Conservation (phyloP, 2,888 invertebrate genomes). For the Teleiodes luculella region DNA sequence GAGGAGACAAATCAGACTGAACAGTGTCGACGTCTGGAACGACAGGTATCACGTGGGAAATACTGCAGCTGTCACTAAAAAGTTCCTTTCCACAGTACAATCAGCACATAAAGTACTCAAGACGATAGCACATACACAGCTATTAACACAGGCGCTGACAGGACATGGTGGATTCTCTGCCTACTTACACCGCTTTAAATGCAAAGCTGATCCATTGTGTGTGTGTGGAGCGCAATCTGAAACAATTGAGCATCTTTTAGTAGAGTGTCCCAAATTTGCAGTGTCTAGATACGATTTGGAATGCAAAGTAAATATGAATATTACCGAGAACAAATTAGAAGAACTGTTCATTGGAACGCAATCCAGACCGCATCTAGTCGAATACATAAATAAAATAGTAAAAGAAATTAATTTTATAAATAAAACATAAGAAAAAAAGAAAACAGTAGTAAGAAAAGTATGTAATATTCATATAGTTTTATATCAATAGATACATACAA, state of each 20-base stretch:
- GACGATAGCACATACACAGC: too few relatives aligned
- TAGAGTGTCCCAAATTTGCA: neutral
- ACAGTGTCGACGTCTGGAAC: constrained; percentile 8
- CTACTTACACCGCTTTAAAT: neutral
- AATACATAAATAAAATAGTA: too few relatives aligned
- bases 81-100: neutral
- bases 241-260: neutral
- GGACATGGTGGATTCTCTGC: constrained; percentile 15
- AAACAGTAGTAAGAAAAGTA: too few relatives aligned
- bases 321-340: neutral
- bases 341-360: too few relatives aligned
- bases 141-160: too few relatives aligned
- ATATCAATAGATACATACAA: too few relatives aligned
- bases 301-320: neutral
- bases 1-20: neutral
- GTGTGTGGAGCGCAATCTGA: constrained; percentile 10
- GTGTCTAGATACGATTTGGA: neutral
- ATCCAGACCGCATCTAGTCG: too few relatives aligned
- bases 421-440: too few relatives aligned
- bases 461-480: too few relatives aligned
- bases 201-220: constrained; percentile 17
- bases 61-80: constrained; percentile 1
- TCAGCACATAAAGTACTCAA: neutral
- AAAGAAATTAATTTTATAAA: too few relatives aligned
- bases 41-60: neutral